Base-by-base conservation (phyloP, 2,797 vertebrate species). In the Coreius guichenoti region DNA sequence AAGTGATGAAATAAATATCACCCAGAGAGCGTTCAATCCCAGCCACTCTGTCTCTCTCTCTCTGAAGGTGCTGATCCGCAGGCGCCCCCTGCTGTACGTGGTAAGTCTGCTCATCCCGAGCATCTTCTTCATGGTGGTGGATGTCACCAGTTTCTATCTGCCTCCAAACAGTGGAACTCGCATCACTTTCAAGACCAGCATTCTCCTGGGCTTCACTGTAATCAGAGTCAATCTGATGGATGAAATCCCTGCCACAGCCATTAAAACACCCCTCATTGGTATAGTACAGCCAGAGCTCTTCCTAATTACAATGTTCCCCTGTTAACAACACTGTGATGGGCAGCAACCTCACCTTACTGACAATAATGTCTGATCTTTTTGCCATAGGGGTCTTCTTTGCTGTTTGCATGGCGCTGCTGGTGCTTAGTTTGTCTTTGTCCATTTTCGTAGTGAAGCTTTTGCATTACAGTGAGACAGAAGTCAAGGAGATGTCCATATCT, bases 41-140 rank as follows among this genome's bases (percentile, higher is more conserved):
- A 74, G 33, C 13, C 33, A 23, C 8, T 23, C 23, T 3, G 6
- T 70, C 39, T 43, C 39, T 36, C 33, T 36, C 33, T 56, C 21
- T 4, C 8, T 58, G 13, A 91, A 97, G 96, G 93, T 98, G 86
- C 89, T 96, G 88, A 97, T 97, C 85, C 95, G 96, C 51, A 92
- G 96, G 54, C 94, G 95, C 78, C 96, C 96, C 17, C 91, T 97
- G 90, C 94, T 94, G 91, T 96, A 97, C 0, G 94, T 97, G 49
- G 95, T 97, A 83, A 94, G 94, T 39, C 92, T 95, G 58, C 91
- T 91, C 14, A 93, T 98, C 61, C 95, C 92, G 82, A 98, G 96
- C 87, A 93, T 96, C 91, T 96, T 97, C 91, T 94, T 97, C 39
- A 97, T 97, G 96, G 86, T 96, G 17, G 96, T 97, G 36, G 97